Evolutionary conservation across 2,888 invertebrate species (phyloP), one percentile per base, ranked within the genome.

Genomic region (Oligia latruncula): DNA sequence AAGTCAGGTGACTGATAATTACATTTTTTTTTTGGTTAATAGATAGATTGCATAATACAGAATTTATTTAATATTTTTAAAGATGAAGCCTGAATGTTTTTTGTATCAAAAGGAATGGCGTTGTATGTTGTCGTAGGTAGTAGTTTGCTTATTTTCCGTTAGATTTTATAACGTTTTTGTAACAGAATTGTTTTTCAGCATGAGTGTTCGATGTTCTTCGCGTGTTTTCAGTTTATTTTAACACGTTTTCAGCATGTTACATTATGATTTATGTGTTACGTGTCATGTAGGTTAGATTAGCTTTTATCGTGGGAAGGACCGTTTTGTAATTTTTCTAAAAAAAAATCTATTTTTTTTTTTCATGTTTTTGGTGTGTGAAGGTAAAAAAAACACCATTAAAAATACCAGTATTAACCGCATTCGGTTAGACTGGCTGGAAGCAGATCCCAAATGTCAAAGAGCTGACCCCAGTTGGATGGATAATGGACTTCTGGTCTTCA

Each of bases 41-140:
- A 75, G 40, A 71, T 78, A 68, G 79, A 87, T 73, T 86, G 85
- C 87, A 71, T 84, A 68, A 17, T 71, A 60, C 23, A 72, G n/a
- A 76, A 78, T 65, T 74, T 68, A 73, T 73, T 83, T 60, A 49
- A 74, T 77, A n/a, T 4, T 60, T 74, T 74, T 65, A 13, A 77
- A 87, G 85, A 86, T 15, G 75, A 82, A 70, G 85, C 76, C 83
- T 83, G 89, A 77, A 74, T 84, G 82, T 73, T 80, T 68, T 75
- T 78, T 78, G 55, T 77, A 43, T 40, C 40, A 40, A 71, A 75
- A 43, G 81, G 88, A 89, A 89, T 89, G 88, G 55, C 68, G 78
- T 82, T 78, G 89, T 58, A 80, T 88, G 82, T 89, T 88, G 89
- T 90, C 77, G 91, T 92, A 90, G 91, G 90, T 90, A 90, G 90